Evolutionary conservation across 2,113 vertebrate species (phyloP).

Genomic region (Pterocles gutturalis): DNA sequence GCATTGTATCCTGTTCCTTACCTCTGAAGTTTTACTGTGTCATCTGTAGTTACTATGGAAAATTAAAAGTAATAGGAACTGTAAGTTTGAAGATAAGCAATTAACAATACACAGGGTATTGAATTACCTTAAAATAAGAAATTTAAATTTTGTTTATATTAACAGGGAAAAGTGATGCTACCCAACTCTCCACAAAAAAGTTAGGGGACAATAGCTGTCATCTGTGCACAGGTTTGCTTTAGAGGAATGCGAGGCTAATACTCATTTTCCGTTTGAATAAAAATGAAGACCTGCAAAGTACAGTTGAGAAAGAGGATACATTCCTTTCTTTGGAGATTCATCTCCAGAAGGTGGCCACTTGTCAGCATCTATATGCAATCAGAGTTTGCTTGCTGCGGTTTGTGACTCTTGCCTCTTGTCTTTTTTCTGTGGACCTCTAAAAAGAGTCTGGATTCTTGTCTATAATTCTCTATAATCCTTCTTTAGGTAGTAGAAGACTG

Average conservation of each 20-base stretch:
- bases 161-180: neutral
- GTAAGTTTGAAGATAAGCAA: neutral
- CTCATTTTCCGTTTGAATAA: neutral
- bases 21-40: neutral
- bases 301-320: neutral
- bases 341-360: neutral
- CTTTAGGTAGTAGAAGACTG: neutral
- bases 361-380: neutral
- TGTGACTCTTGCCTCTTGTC: neutral
- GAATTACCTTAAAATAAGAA: neutral
- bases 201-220: neutral
- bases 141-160: neutral
- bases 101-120: neutral
- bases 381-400: neutral
- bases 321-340: neutral
- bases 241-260: neutral
- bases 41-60: neutral
- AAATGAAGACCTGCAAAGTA: neutral
- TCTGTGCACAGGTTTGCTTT: neutral
- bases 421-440: neutral
- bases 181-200: neutral
- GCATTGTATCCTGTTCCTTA: neutral
- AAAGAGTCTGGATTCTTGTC: neutral
- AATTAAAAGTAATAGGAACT: neutral
- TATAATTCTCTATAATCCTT: neutral